Evolutionary conservation across 2,113 vertebrate species (phyloP).

Genomic region (Mastomys coucha): DNA sequence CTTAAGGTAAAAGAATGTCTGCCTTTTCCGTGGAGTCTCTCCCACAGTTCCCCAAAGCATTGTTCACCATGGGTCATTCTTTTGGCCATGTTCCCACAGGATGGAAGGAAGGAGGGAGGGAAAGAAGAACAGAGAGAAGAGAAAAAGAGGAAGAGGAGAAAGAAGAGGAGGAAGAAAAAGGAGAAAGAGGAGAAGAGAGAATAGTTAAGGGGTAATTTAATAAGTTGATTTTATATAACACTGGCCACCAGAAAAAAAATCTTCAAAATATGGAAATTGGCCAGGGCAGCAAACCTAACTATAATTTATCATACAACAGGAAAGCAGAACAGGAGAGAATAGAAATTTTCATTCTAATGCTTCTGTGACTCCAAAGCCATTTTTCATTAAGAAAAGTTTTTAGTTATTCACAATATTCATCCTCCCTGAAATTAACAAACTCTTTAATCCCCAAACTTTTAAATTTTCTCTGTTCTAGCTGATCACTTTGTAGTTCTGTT

Average conservation of each 20-base stretch:
- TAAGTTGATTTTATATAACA: constrained; percentile 61
- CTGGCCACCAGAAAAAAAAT: constrained; percentile 53
- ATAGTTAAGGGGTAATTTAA: constrained; percentile 1
- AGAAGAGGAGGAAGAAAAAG: not conserved
- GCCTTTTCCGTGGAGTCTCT: not conserved
- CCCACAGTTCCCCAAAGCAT: not conserved
- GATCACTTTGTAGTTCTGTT: constrained; percentile 76
- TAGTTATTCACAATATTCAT: constrained; percentile 73
- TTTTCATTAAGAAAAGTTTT: constrained; percentile 75
- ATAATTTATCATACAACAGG: constrained; percentile 68
- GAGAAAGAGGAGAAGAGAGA: not conserved
- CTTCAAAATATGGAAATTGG: constrained; percentile 68
- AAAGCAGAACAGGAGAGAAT: constrained; percentile 55
- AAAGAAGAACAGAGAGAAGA: not conserved
- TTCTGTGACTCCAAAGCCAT: constrained; percentile 72
- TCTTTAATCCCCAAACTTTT: constrained; percentile 75
- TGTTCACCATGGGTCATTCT: not conserved
- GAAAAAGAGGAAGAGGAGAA: not conserved
- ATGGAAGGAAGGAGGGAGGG: not conserved
- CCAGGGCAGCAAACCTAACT: constrained; percentile 26
- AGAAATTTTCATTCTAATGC: constrained; percentile 73
- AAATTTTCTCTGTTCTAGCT: constrained; percentile 80
- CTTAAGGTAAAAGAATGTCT: not conserved
- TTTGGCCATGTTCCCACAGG: not conserved
- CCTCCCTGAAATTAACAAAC: constrained; percentile 75